A percentile compares a stretch with the other conserved stretches of the same genome.
phyloP scores from a whole-genome alignment of 1,140 invertebrate species.

The Drosophila elegans region DNA sequence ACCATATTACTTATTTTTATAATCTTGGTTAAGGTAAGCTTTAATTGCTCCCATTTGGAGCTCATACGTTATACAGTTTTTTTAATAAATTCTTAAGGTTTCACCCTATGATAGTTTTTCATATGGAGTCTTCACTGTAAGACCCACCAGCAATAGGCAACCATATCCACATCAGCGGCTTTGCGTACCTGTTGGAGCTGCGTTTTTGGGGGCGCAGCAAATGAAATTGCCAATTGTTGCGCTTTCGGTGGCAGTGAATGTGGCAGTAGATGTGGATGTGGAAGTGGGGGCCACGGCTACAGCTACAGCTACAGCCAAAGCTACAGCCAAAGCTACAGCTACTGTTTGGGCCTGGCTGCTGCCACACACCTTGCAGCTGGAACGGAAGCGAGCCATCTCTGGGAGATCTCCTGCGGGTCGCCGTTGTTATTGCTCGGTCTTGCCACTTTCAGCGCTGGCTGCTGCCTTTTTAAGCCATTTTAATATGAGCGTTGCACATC shows the following conservation, averaged over 20 bases:
- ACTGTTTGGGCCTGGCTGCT: slow-evolving; percentile 64
- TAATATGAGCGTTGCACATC: slow-evolving; percentile 58
- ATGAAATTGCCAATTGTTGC: slow-evolving; percentile 79
- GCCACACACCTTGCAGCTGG: slow-evolving; percentile 75
- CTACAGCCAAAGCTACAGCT: slow-evolving; percentile 26
- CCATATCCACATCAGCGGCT: slow-evolving; percentile 25
- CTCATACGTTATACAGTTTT: no score
- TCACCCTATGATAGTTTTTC: neutral
- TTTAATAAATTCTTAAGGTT: no score
- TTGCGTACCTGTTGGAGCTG: slow-evolving; percentile 69
- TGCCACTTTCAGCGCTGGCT: slow-evolving; percentile 57
- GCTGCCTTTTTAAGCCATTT: slow-evolving; percentile 63
- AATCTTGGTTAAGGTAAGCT: no score
- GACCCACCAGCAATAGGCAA: neutral
- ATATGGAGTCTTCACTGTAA: slow-evolving; percentile 19
- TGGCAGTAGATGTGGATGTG: slow-evolving; percentile 16
- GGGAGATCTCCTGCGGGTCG: slow-evolving; percentile 22
- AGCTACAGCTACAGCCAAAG: no score
- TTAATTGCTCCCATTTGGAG: neutral
- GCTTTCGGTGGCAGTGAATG: slow-evolving; percentile 56
- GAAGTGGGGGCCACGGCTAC: slow-evolving; percentile 9
- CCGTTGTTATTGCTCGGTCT: slow-evolving; percentile 49
- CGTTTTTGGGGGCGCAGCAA: slow-evolving; percentile 72
- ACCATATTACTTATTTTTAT: no score
- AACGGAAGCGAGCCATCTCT: slow-evolving; percentile 67